These are phyloP conservation scores for Ypsolopha scabrella DNA, from an alignment of 2,888 invertebrate genomes.

Conservation along the genomic window DNA sequence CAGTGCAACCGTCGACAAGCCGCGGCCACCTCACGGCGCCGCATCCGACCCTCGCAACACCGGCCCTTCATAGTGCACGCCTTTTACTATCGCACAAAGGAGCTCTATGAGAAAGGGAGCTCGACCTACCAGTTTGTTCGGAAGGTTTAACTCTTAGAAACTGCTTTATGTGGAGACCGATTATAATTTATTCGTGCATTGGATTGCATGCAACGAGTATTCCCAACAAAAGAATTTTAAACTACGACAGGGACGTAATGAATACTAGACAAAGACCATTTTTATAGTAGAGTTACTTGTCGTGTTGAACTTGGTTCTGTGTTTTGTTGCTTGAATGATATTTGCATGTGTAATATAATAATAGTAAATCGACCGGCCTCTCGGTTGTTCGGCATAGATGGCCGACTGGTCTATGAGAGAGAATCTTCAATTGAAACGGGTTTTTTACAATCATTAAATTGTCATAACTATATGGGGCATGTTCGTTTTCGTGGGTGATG, in stretches of 20 bases:
- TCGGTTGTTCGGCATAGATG: neutral
- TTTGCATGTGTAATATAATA: neutral
- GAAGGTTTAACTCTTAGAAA: conserved; percentile 51
- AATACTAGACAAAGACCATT: conserved; percentile 62
- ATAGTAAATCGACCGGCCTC: neutral
- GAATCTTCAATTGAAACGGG: neutral
- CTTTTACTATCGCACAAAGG: conserved; percentile 62
- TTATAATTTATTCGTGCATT: conserved; percentile 63
- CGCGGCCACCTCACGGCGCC: conserved; percentile 12
- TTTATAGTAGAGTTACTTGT: conserved; percentile 58
- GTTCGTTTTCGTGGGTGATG: conserved; percentile 45
- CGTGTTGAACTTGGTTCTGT: conserved; percentile 48
- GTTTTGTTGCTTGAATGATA: conserved; percentile 12
- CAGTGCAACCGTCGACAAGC: neutral
- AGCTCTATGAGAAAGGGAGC: conserved; percentile 68
- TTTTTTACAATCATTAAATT: conserved; percentile 1
- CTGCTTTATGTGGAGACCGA: conserved; percentile 31
- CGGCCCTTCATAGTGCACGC: conserved; percentile 60
- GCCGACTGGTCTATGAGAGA: neutral
- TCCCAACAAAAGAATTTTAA: conserved; percentile 63
- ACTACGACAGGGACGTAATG: conserved; percentile 66
- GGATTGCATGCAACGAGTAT: conserved; percentile 42
- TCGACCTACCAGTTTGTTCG: conserved; percentile 67
- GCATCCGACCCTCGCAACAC: conserved; percentile 30
- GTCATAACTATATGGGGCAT: neutral